Evolutionary conservation across 2,113 vertebrate genomes (phyloP), one percentile per base, ranked within the genome.

Genomic region (Tenrec ecaudatus): DNA sequence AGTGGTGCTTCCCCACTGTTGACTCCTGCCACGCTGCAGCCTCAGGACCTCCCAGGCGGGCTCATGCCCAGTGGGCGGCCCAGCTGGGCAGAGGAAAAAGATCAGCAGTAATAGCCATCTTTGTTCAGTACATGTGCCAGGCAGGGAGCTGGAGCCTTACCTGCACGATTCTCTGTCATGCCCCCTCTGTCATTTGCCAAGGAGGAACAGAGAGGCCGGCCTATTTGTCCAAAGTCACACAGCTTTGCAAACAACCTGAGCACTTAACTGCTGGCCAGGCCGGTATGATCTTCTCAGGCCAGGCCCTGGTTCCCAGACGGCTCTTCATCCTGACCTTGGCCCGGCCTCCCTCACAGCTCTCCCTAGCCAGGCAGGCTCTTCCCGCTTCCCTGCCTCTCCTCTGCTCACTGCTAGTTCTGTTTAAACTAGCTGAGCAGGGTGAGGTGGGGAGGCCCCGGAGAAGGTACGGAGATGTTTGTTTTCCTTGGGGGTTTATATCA

Each of bases 401-500:
- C 94, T 97, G 93, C 96, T 96, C 92, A 79, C 96, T 68, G 66
- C 97, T 95, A 92, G 97, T 96, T 98, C 97, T 98, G 95, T 98
- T 97, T 98, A 98, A 98, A 98, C 97, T 97, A 96, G 97, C 97
- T n/a, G 94, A 96, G 96, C 97, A 95, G 96, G 98, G 96, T 93
- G 97, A 97, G 97, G 97, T 98, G 98, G 98, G 97, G 97, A 98
- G 98, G 98, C 98, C 95, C 95, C 29, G 43, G 97, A 97, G 97
- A 97, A 97, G 97, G 97, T 98, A 97, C 97, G 97, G 97, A 94
- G 97, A 97, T 98, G 98, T 98, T 98, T 98, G 98, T 98, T 98
- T 98, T 98, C 98, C 98, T 98, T 98, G 97, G 98, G 98, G 97
- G 98, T 98, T 98, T 98, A 97, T 97, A 98, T 98, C 98, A 98